Evolutionary conservation across 2,888 invertebrate genomes (phyloP), one percentile per base, ranked within the genome.

Genomic region (Diaprepes abbreviatus): DNA sequence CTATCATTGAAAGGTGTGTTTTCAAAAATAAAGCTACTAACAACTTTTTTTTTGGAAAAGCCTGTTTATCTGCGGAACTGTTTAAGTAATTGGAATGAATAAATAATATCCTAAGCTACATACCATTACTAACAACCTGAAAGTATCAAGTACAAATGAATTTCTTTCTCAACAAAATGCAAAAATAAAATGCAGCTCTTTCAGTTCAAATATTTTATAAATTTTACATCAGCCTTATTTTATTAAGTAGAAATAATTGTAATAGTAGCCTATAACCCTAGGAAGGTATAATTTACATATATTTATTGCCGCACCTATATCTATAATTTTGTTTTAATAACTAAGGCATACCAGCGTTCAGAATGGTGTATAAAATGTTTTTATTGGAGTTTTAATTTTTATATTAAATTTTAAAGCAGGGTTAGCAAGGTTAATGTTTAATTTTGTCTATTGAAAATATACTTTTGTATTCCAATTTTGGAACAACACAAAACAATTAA

Each of bases 221-320:
- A 54, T 54, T 35, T 48, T 36, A 60, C 10, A 35, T 60, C 35
- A 60, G 45, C 40, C 59, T 45, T 59, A 48, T 45, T 48, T 43
- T 43, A 43, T 10, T n/a, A 33, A 12, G 17, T 54, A 35, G 35
- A 33, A 10, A 17, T 10, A 33, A 52, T 14, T 1, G 4, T 33
- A 33, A 35, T 54, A 35, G 10, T 17, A 54, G n/a, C 17, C 7
- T 54, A 17, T 33, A 19, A 3, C n/a, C 31, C 28, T 14, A 24
- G 28, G 5, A 54, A 17, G n/a, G n/a, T 19, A 35, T 54, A 54
- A 54, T 54, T 33, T 54, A 54, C 17, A 31, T 35, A 14, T 54
- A 33, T 21, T 43, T 43, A 31, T 50, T 54, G 54, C 54, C n/a
- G 35, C 19, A 54, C 54, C 35, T 33, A 10, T 19, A 2, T 3